A percentile compares a stretch with the other conserved stretches of the same genome.
Conservation (phyloP, 1,140 invertebrate species). For the Dolichoris vasculosae region DNA sequence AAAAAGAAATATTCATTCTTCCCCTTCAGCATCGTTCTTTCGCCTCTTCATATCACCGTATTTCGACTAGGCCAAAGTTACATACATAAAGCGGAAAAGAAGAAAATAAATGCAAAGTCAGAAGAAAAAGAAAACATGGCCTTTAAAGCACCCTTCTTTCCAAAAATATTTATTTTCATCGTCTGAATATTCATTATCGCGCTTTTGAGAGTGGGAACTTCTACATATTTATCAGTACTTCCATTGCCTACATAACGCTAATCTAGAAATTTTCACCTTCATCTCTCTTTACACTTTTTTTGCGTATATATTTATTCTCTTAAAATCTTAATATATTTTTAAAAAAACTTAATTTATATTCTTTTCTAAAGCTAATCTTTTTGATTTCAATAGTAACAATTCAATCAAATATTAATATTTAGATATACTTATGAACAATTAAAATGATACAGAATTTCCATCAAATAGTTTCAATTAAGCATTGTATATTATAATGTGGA, state of each 20-base stretch:
- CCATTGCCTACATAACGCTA: neutral
- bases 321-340: too few species aligned
- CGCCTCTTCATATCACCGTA: neutral
- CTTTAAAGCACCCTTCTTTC: neutral
- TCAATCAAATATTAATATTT: too few species aligned
- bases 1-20: conserved; percentile 36
- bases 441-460: too few species aligned
- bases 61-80: neutral
- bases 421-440: too few species aligned
- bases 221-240: conserved; percentile 49
- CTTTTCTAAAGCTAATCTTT: too few species aligned
- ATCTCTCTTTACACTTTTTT: neutral
- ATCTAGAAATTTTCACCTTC: conserved; percentile 38
- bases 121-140: neutral
- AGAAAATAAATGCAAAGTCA: neutral
- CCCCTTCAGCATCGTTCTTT: conserved; percentile 12
- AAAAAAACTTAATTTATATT: too few species aligned
- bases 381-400: too few species aligned
- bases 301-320: too few species aligned
- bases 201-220: neutral
- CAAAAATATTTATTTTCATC: conserved; percentile 32
- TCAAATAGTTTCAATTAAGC: too few species aligned
- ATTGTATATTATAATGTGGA: too few species aligned
- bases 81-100: neutral
- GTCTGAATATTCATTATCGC: conserved; percentile 46